These are phyloP conservation scores for Mastacembelus armatus DNA, from an alignment of 2,797 vertebrate species.

Conservation along the genomic window DNA sequence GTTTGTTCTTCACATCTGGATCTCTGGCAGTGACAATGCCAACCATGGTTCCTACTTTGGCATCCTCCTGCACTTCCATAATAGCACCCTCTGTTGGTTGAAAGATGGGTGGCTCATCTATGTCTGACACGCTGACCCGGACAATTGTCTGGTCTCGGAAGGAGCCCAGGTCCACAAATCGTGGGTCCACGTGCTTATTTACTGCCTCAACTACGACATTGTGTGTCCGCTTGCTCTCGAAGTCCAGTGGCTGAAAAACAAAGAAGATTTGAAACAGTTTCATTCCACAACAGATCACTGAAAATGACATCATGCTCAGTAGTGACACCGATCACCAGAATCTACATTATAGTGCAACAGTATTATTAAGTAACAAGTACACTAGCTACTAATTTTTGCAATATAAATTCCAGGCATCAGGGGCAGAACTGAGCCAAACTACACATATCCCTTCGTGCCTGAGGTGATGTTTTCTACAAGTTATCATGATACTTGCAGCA, in stretches of 20 bases:
- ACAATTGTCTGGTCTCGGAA: slow-evolving; percentile 96
- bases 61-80: slow-evolving; percentile 96
- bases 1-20: slow-evolving; percentile 91
- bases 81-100: slow-evolving; percentile 82
- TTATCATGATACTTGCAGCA: slow-evolving; percentile 2
- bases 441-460: background rate
- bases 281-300: background rate
- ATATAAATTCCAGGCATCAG: background rate
- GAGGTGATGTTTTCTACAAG: background rate
- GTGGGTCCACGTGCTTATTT: slow-evolving; percentile 95
- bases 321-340: background rate
- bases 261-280: background rate
- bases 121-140: slow-evolving; percentile 90
- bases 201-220: slow-evolving; percentile 95
- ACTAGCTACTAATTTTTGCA: background rate
- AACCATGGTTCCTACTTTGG: slow-evolving; percentile 90
- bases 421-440: background rate
- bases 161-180: slow-evolving; percentile 91
- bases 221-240: slow-evolving; percentile 91
- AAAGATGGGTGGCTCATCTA: slow-evolving; percentile 95
- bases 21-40: slow-evolving; percentile 91
- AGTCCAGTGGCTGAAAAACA: slow-evolving; percentile 88
- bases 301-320: background rate
- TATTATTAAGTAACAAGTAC: background rate
- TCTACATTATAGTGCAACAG: background rate